Base-by-base conservation (phyloP, 2,888 invertebrate genomes). In the Athalia circularis region DNA sequence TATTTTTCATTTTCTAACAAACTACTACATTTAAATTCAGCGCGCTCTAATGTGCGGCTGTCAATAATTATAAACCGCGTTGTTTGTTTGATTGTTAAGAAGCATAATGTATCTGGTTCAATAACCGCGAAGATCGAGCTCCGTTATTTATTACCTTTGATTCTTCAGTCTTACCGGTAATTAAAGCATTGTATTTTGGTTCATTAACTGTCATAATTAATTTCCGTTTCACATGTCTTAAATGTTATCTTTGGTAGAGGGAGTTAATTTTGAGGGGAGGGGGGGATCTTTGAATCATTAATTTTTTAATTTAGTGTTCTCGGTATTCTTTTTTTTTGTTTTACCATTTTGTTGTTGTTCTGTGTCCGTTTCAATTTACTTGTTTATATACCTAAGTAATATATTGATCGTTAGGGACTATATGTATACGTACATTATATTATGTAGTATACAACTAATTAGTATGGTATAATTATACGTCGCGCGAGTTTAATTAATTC, bases 131-230 rank as follows among this genome's bases (percentile, higher is more conserved):
- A 59, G 72, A 47, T 68, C 45, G 54, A 68, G 68, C 68, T 68
- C 52, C 52, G 52, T 68, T 68, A 29, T 68, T 15, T 67, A 65
- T 82, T 80, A 84, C 82, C 72, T 85, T 86, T 86, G 86, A 86
- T 86, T 86, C 83, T 79, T 87, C 87, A 85, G 86, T 85, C 85
- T 87, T 85, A 82, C 82, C 80, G 82, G 81, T 83, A 83, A 82
- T 80, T 81, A 78, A 81, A 84, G 81, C 80, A 83, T 70, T 67
- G 57, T 43, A 79, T 80, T 68, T 80, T 77, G 79, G 77, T 81
- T 79, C 45, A 47, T 72, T 59, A 47, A n/a, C 47, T 72, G 72
- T 72, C 45, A 3, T 11, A 3, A 61, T 5, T n/a, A n/a, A 50
- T n/a, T 67, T 52, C 50, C 43, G 61, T 65, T 67, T 43, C n/a